A percentile compares a stretch with the other conserved stretches of the same genome.
Evolutionary conservation across 2,888 invertebrate species (phyloP).

Genomic region (Stenchaetothrips biformis): DNA sequence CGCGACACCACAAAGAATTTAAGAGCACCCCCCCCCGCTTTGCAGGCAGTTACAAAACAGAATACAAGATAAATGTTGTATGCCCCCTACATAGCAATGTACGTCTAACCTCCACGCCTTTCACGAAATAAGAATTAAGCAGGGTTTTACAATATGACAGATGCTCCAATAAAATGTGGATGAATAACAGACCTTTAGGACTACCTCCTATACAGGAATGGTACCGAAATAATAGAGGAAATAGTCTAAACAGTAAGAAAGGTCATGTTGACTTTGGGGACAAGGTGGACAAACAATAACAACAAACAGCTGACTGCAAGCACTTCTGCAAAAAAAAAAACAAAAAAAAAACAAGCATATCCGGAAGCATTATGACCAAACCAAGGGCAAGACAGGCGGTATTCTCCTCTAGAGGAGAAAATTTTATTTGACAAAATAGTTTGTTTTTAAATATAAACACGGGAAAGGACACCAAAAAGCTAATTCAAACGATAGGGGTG

Average conservation of each 20-base stretch:
- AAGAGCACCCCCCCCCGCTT: background rate
- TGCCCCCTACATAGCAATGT: background rate
- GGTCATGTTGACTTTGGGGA: conserved; percentile 7
- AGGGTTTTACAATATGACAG: background rate
- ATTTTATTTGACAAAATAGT: too few relatives aligned
- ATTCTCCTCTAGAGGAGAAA: too few relatives aligned
- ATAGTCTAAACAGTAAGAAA: background rate
- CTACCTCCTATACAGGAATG: too few relatives aligned
- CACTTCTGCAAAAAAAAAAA: too few relatives aligned
- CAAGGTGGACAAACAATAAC: conserved; percentile 3
- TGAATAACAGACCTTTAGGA: background rate
- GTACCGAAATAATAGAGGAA: background rate
- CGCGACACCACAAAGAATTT: background rate
- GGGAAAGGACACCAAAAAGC: too few relatives aligned
- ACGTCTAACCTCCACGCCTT: background rate
- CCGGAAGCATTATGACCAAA: too few relatives aligned
- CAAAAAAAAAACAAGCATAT: too few relatives aligned
- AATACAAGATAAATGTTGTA: background rate
- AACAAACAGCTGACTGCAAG: background rate
- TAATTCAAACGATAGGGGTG: too few relatives aligned
- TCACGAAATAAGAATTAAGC: background rate
- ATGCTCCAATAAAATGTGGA: background rate
- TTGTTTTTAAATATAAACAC: too few relatives aligned
- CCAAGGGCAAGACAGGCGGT: too few relatives aligned
- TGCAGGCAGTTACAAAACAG: background rate